Conservation (phyloP, 2,113 vertebrate genomes). For the Thalassoma bifasciatum region DNA sequence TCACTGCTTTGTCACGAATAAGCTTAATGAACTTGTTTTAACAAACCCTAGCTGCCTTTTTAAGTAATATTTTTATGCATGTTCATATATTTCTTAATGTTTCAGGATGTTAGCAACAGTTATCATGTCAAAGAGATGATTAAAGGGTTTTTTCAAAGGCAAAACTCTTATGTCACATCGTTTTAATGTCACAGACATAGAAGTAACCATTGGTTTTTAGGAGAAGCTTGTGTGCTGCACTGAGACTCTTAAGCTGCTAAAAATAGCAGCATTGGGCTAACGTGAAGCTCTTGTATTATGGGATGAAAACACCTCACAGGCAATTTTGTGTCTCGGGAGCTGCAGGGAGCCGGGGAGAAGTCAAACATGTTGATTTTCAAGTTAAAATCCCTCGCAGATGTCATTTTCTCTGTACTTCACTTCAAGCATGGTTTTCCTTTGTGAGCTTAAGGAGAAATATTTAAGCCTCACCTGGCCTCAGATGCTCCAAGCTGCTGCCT, state of each 20-base stretch:
- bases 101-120: background rate
- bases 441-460: conserved; percentile 4
- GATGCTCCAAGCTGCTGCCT: background rate
- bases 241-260: background rate
- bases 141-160: background rate
- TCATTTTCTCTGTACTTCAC: background rate
- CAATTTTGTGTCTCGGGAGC: conserved; percentile 16
- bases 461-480: conserved; percentile 27
- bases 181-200: background rate
- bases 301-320: conserved; percentile 1
- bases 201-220: background rate
- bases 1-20: background rate
- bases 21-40: background rate
- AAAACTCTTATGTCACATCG: background rate
- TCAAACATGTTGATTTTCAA: conserved; percentile 9
- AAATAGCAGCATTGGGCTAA: conserved; percentile 1
- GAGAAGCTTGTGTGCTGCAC: background rate
- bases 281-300: background rate
- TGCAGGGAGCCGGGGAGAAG: background rate
- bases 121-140: background rate
- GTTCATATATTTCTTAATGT: no score
- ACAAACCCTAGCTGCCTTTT: background rate
- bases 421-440: conserved; percentile 4
- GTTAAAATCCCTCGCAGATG: conserved; percentile 13
- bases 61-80: no score